Evolutionary conservation across 2,888 invertebrate species (phyloP).

Genomic region (Nomada ferruginata): DNA sequence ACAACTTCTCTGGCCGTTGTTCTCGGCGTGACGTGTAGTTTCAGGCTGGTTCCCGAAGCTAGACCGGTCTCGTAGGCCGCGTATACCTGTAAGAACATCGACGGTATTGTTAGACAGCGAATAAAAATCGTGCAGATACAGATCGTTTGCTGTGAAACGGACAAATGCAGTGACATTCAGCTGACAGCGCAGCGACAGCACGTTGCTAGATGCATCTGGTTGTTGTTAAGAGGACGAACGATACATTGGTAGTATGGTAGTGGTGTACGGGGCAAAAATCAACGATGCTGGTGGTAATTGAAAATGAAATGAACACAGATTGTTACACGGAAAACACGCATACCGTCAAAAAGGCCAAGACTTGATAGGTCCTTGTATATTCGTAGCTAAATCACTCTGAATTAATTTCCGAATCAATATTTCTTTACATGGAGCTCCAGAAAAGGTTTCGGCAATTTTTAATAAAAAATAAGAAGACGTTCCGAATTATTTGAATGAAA

Average conservation of each 20-base stretch:
- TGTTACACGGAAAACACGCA: not conserved
- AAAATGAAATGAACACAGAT: not conserved
- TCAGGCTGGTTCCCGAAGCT: conserved; percentile 96
- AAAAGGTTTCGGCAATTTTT: not conserved
- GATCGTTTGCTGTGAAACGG: conserved; percentile 23
- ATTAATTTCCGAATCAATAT: not conserved
- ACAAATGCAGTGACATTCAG: conserved; percentile 50
- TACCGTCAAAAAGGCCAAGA: not conserved
- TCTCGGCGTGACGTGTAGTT: conserved; percentile 95
- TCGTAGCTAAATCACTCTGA: not conserved
- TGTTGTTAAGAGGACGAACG: conserved; percentile 23
- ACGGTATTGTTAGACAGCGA: not conserved
- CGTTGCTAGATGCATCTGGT: conserved; percentile 38
- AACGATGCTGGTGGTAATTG: not conserved
- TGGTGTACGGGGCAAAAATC: not conserved
- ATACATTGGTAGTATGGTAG: not conserved
- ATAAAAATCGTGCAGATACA: not conserved
- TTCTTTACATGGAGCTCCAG: not conserved
- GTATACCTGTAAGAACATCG: conserved; percentile 89
- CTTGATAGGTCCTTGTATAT: too few species aligned
- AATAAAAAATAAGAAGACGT: not conserved
- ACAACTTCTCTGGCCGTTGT: conserved; percentile 98
- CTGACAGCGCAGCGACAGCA: conserved; percentile 38
- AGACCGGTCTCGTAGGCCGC: conserved; percentile 98
- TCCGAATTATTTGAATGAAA: too few species aligned